phyloP scores from a whole-genome alignment of 2,888 invertebrate species.

The Yponomeuta sedellus region DNA sequence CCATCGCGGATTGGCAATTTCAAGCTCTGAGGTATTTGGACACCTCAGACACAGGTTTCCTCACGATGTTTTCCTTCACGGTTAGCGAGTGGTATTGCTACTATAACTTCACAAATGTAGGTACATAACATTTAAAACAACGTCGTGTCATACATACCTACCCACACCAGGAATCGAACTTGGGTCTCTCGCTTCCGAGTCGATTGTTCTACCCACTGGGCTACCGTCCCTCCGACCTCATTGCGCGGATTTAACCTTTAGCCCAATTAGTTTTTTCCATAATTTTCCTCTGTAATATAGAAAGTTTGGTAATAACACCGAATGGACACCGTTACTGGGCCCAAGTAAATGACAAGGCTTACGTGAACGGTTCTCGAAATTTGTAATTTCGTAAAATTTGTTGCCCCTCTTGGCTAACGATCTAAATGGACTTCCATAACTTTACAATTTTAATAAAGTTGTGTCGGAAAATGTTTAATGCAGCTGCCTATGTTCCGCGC shows the following conservation, averaged over 20 bases:
- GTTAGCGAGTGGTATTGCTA: too few relatives aligned
- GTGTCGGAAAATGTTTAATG: conserved; percentile 14
- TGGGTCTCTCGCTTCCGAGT: too few relatives aligned
- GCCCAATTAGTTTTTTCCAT: background rate
- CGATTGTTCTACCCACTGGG: too few relatives aligned
- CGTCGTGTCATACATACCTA: too few relatives aligned
- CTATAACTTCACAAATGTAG: too few relatives aligned
- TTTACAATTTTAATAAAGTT: conserved; percentile 54
- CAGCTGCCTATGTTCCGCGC: background rate
- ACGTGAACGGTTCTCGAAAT: conserved; percentile 52
- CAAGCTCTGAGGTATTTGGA: too few relatives aligned
- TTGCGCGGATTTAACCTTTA: background rate
- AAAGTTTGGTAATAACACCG: background rate
- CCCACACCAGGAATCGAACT: too few relatives aligned
- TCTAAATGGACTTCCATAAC: conserved; percentile 43
- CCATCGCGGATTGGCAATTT: too few relatives aligned
- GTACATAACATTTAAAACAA: too few relatives aligned
- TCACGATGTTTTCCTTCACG: too few relatives aligned
- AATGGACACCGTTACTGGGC: conserved; percentile 24
- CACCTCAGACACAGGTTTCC: too few relatives aligned
- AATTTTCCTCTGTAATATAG: background rate
- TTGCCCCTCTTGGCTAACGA: conserved; percentile 36
- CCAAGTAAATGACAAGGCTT: conserved; percentile 47
- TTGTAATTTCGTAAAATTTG: conserved; percentile 47
- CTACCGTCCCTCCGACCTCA: too few relatives aligned